Conservation (phyloP, 2,797 vertebrate species). For the Cirrhinus molitorella region DNA sequence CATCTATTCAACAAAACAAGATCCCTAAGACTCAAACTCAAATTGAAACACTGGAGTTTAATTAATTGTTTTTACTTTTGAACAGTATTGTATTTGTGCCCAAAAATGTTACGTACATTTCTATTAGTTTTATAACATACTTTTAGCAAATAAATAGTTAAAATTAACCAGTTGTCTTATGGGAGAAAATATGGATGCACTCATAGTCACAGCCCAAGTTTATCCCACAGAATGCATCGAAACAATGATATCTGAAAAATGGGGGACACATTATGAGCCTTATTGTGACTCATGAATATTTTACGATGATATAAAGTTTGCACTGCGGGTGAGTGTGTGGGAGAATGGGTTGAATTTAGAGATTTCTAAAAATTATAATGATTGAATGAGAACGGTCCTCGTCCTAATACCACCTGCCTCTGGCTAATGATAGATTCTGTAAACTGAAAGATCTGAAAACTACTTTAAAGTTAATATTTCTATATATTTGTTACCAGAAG, state of each 20-base stretch:
- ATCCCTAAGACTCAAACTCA: not conserved
- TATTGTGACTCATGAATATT: conserved; percentile 18
- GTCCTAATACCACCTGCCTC: not conserved
- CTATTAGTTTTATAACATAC: not conserved
- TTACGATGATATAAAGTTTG: not conserved
- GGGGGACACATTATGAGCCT: not conserved
- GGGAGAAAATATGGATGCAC: not conserved
- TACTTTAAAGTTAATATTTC: not conserved
- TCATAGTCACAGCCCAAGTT: not conserved
- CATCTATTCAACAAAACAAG: not conserved
- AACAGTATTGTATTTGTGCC: not conserved
- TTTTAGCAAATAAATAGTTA: not conserved
- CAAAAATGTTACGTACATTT: not conserved
- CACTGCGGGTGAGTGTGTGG: conserved; percentile 18
- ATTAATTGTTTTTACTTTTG: not conserved
- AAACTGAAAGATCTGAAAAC: not conserved
- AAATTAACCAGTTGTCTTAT: not conserved
- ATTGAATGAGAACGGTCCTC: conserved; percentile 31
- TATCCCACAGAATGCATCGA: not conserved
- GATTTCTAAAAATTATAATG: not conserved
- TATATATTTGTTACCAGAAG: conserved; percentile 59
- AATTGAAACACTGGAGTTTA: not conserved
- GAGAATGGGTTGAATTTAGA: conserved; percentile 17
- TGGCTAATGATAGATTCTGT: not conserved
- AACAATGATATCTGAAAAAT: not conserved